phyloP scores from a whole-genome alignment of 2,113 vertebrate species.

The Furnarius figulus region DNA sequence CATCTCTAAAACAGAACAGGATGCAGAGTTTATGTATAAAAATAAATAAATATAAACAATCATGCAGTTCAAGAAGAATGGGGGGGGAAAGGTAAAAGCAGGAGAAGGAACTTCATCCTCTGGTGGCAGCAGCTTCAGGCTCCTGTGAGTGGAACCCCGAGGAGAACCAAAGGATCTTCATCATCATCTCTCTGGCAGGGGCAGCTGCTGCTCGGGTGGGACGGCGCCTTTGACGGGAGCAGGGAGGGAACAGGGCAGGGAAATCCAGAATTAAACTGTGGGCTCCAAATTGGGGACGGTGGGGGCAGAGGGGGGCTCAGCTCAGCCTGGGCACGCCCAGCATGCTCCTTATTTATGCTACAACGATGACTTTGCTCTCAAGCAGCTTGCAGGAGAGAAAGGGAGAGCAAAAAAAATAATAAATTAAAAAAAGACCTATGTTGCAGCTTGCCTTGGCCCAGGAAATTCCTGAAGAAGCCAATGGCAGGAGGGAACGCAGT shows the following conservation, averaged over 20 bases:
- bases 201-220: no score
- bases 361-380: slow-evolving; percentile 6
- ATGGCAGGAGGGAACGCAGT: not conserved
- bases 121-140: not conserved
- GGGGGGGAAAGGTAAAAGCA: not conserved
- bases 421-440: not conserved
- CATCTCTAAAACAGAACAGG: not conserved
- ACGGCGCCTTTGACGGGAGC: no score
- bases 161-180: not conserved
- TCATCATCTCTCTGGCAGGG: not conserved
- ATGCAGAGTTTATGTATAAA: not conserved
- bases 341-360: not conserved
- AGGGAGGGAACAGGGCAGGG: no score
- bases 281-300: not conserved
- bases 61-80: not conserved
- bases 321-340: not conserved
- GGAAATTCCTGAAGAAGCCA: not conserved
- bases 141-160: slow-evolving; percentile 16
- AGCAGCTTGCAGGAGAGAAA: not conserved
- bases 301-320: not conserved
- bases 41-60: not conserved
- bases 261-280: no score
- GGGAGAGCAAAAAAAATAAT: not conserved
- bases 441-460: not conserved
- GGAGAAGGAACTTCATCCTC: not conserved